Percentiles rank a stretch among this genome's conserved stretches.
Conservation (phyloP, 2,113 vertebrate species). For the Muntiacus muntjak region DNA sequence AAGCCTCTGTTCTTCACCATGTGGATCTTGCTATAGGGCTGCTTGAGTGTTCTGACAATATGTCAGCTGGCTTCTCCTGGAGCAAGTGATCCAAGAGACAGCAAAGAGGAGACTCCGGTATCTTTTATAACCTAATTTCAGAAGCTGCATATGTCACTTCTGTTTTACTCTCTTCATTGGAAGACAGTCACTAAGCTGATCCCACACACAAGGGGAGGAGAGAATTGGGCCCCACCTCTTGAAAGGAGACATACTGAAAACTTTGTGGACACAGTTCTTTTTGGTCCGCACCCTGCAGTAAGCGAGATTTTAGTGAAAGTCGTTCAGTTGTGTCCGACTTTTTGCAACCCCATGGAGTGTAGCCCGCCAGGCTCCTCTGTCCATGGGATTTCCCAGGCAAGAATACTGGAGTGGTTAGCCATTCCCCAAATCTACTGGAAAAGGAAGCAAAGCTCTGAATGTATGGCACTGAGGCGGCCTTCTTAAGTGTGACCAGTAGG, state of each 20-base stretch:
- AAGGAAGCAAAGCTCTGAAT: neutral
- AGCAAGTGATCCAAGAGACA: neutral
- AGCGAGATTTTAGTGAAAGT: neutral
- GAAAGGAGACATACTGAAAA: neutral
- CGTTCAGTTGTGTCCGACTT: neutral
- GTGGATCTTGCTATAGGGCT: neutral
- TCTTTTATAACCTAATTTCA: neutral
- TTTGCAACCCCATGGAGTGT: neutral
- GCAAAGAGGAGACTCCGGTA: neutral
- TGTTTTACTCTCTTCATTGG: neutral
- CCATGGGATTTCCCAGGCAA: neutral
- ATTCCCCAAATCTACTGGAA: neutral
- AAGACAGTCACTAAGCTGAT: neutral
- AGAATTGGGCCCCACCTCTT: neutral
- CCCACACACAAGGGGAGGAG: neutral
- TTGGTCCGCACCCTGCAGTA: neutral
- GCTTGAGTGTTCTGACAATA: neutral
- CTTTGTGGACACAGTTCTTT: neutral
- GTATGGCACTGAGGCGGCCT: neutral
- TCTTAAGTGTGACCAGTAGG: conserved; percentile 24
- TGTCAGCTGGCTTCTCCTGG: neutral
- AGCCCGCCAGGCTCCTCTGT: neutral
- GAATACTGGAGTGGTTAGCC: neutral
- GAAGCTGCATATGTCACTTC: neutral
- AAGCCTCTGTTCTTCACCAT: neutral